These are phyloP conservation scores for Ormyrus nitidulus DNA, from an alignment of 2,888 invertebrate genomes.

Conservation along the genomic window DNA sequence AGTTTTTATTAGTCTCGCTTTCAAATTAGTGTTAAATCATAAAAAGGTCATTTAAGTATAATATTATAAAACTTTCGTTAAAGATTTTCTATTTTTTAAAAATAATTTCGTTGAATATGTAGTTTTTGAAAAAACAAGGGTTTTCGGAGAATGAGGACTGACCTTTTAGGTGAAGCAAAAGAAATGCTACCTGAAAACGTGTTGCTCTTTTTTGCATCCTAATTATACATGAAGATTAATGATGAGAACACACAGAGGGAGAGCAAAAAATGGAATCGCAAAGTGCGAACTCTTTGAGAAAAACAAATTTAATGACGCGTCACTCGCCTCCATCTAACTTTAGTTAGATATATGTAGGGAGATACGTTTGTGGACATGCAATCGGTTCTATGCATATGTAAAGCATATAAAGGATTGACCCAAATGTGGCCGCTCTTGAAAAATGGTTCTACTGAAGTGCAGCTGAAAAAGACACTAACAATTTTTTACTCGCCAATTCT, in stretches of 20 bases:
- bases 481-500: too few species aligned
- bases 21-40: too few species aligned
- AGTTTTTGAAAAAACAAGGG: too few species aligned
- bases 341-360: too few species aligned
- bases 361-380: too few species aligned
- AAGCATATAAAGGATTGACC: background rate
- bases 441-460: too few species aligned
- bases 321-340: background rate
- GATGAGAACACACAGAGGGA: background rate
- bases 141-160: too few species aligned
- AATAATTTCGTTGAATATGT: too few species aligned
- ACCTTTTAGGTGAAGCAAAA: background rate
- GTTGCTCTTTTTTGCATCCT: constrained; percentile 16
- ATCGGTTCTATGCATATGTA: background rate
- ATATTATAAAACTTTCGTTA: constrained; percentile 10
- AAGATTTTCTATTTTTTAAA: constrained; percentile 12
- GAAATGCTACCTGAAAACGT: constrained; percentile 21
- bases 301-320: constrained; percentile 15
- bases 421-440: too few species aligned
- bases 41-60: too few species aligned
- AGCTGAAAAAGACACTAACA: too few species aligned
- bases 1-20: too few species aligned
- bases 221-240: constrained; percentile 38
- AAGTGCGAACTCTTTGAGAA: constrained; percentile 1
- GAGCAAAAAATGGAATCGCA: background rate